Conservation (phyloP, 2,888 invertebrate genomes). For the Perithous albicinctus region DNA sequence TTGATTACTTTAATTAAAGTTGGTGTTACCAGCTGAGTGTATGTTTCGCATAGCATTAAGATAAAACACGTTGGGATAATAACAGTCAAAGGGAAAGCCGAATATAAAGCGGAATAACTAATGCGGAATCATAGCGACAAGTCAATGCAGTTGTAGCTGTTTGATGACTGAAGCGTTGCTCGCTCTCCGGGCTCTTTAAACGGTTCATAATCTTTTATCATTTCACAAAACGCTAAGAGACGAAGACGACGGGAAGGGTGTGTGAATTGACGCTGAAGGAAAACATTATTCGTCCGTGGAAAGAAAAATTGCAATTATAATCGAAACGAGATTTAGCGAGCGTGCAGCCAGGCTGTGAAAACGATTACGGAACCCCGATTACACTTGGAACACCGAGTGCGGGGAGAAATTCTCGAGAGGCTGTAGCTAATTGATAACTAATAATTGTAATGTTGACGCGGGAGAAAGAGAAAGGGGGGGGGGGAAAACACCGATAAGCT, state of each 20-base stretch:
- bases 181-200: too few species aligned
- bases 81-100: too few species aligned
- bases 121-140: too few species aligned
- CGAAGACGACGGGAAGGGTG: neutral
- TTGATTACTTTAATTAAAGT: too few species aligned
- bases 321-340: constrained; percentile 46
- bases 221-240: neutral
- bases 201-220: neutral
- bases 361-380: constrained; percentile 62
- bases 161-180: too few species aligned
- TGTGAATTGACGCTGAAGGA: neutral
- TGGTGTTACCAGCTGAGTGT: too few species aligned
- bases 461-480: neutral
- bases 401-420: constrained; percentile 65
- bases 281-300: constrained; percentile 14
- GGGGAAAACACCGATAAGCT: neutral
- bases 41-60: too few species aligned
- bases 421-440: constrained; percentile 62
- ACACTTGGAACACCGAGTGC: constrained; percentile 41
- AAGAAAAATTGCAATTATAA: constrained; percentile 38
- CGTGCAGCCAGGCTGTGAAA: constrained; percentile 68
- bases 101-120: too few species aligned
- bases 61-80: too few species aligned
- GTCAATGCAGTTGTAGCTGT: too few species aligned
- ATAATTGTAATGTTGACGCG: constrained; percentile 17